Evolutionary conservation across 2,888 invertebrate genomes (phyloP), one percentile per base, ranked within the genome.

Genomic region (Nesidiocoris tenuis): DNA sequence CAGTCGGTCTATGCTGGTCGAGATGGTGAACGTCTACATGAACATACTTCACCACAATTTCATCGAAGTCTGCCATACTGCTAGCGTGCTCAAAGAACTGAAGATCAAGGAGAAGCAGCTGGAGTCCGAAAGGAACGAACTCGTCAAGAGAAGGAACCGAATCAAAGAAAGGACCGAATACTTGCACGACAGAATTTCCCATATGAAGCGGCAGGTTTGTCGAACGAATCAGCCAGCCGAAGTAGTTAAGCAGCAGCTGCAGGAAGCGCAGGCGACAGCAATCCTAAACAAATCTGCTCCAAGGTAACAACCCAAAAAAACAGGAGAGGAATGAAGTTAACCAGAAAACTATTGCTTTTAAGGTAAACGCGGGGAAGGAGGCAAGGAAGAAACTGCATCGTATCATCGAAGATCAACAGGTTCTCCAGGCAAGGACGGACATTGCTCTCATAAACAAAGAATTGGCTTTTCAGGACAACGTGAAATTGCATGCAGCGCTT

Each of bases 31-130:
- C 55, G 74, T 74, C 21, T 74, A 74, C 57, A 57, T 55, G 18
- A 74, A 56, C 25, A 65, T 74, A 2, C 64, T 74, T 57, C 65
- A 64, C 57, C 74, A 74, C 57, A 74, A 74, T 21, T 74, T 74
- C 65, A 66, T 74, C 17, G 74, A 74, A 65, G 57, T 74, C 24
- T 66, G 64, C 56, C 65, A 65, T 57, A 65, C 65, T 7, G 74
- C 74, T 0, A 56, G 56, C 18, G 57, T 74, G 16, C 64, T 74
- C 55, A 74, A 74, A 18, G 57, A 57, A 17, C 39, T 74, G 18
- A 74, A 74, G 65, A 56, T 65, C 1, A 23, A 17, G 16, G 74
- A 74, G 18, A 74, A 55, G 16, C 21, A 65, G 17, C 25, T 74
- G 17, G 24, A 57, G 16, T 18, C 18, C 1, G 59, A 74, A 23